Percentiles rank a stretch among this genome's conserved stretches.
Evolutionary conservation across 2,113 vertebrate species (phyloP).

Genomic region (Arizona elegans): DNA sequence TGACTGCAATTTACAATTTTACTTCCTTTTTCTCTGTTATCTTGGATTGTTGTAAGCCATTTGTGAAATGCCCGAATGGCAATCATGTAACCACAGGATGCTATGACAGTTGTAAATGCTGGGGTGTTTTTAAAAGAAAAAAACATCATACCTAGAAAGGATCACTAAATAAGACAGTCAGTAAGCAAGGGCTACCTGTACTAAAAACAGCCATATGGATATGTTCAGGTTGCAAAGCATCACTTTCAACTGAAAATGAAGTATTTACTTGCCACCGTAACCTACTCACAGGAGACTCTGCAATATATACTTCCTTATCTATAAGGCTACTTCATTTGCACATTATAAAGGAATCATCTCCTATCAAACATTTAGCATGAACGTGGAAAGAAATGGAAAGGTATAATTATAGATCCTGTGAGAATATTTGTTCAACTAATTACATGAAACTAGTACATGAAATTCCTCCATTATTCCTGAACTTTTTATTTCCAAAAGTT

Average conservation of each 20-base stretch:
- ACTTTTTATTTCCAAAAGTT: background rate
- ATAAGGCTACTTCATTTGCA: background rate
- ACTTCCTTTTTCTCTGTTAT: background rate
- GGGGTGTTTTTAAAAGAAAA: background rate
- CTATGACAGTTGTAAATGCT: background rate
- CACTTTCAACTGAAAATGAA: background rate
- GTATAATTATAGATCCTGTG: background rate
- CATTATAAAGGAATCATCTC: background rate
- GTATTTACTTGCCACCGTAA: background rate
- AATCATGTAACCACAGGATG: background rate
- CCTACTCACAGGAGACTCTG: background rate
- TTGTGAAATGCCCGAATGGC: background rate
- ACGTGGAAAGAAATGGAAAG: background rate
- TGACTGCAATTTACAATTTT: background rate
- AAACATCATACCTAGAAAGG: background rate
- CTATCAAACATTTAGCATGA: background rate
- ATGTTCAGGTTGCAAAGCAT: background rate
- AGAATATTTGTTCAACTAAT: background rate
- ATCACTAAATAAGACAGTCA: background rate
- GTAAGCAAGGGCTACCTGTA: background rate
- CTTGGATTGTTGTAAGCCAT: background rate
- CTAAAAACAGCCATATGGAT: background rate
- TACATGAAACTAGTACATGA: background rate
- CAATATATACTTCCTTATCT: background rate
- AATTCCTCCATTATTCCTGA: background rate